Evolutionary conservation across 2,888 invertebrate species (phyloP).

Genomic region (Ophonus ardosiacus): DNA sequence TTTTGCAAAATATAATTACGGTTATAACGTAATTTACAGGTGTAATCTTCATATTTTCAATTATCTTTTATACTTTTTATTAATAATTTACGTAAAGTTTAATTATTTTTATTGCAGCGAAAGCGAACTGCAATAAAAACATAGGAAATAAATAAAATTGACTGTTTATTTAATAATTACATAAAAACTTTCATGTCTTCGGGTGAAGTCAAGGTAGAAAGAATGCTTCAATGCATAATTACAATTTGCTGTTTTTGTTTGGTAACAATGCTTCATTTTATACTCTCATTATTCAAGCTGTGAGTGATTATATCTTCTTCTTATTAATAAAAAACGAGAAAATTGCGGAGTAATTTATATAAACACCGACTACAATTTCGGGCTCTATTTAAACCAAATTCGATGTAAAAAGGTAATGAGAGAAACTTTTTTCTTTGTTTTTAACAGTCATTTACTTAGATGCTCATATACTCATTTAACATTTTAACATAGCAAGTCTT

Average conservation of each 20-base stretch:
- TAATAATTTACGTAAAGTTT: neutral
- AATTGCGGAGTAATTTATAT: neutral
- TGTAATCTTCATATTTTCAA: too few relatives aligned
- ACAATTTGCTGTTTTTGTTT: slow-evolving; percentile 19
- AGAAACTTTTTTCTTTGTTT: too few relatives aligned
- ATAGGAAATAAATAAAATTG: slow-evolving; percentile 36
- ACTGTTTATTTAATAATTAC: slow-evolving; percentile 32
- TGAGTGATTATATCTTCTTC: slow-evolving; percentile 27
- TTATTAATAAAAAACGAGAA: slow-evolving; percentile 19
- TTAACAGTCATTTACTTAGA: too few relatives aligned
- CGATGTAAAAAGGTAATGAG: too few relatives aligned
- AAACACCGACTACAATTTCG: neutral
- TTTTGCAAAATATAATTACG: too few relatives aligned
- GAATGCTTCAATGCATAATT: slow-evolving; percentile 35
- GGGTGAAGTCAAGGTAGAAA: slow-evolving; percentile 26
- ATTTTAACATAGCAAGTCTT: too few relatives aligned
- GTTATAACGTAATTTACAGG: too few relatives aligned
- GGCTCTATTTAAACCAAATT: too few relatives aligned
- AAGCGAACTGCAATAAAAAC: neutral
- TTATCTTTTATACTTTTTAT: too few relatives aligned
- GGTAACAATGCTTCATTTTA: slow-evolving; percentile 33
- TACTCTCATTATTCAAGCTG: slow-evolving; percentile 25
- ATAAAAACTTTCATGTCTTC: slow-evolving; percentile 31
- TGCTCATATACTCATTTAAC: too few relatives aligned
- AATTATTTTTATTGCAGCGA: neutral